Conservation (phyloP, 2,888 invertebrate species). For the Andrena chrysosceles region DNA sequence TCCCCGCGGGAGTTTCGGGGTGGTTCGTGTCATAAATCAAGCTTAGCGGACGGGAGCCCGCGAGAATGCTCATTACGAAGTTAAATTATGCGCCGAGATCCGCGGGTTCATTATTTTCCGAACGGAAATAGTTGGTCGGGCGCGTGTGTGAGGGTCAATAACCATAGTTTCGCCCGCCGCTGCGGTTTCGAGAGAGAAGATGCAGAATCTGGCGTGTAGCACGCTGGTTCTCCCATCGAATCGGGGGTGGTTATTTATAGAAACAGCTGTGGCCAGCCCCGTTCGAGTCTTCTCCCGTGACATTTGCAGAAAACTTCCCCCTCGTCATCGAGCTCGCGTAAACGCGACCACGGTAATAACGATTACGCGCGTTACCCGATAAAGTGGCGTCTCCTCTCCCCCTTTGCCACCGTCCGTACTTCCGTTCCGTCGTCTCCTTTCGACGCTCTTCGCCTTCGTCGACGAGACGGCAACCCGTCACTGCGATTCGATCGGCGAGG, state of each 20-base stretch:
- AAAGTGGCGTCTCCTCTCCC: conserved; percentile 7
- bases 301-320: conserved; percentile 74
- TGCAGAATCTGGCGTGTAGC: conserved; percentile 72
- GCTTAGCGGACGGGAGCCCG: conserved; percentile 12
- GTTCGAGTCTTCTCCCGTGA: conserved; percentile 70
- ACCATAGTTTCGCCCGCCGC: conserved; percentile 75
- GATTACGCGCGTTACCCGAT: conserved; percentile 67
- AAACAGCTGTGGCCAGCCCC: conserved; percentile 81
- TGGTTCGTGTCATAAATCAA: conserved; percentile 21
- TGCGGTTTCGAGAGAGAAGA: conserved; percentile 72
- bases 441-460: background rate
- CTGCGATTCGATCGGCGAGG: background rate
- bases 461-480: background rate
- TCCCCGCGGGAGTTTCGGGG: background rate
- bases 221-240: conserved; percentile 81
- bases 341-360: conserved; percentile 65
- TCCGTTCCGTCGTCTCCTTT: background rate
- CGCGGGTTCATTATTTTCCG: conserved; percentile 58
- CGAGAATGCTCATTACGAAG: conserved; percentile 42
- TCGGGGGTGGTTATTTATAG: conserved; percentile 80
- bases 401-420: background rate
- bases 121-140: conserved; percentile 74
- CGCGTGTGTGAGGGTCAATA: conserved; percentile 78
- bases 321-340: conserved; percentile 68
- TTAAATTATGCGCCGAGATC: conserved; percentile 63